phyloP scores from a whole-genome alignment of 2,797 vertebrate genomes.

The Crocidura indochinensis region DNA sequence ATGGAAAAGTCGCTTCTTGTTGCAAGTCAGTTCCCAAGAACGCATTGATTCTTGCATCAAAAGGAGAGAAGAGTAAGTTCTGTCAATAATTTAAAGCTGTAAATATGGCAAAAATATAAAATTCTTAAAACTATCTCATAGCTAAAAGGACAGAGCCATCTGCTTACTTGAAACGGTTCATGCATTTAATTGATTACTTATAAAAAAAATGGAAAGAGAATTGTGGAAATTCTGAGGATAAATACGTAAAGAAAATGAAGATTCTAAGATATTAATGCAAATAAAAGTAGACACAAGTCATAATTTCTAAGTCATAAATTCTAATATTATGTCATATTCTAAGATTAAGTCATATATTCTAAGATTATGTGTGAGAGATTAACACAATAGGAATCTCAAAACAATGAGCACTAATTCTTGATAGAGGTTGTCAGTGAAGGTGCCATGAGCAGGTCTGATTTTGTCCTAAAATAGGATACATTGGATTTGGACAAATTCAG shows the following conservation, averaged over 20 bases:
- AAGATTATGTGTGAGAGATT: background rate
- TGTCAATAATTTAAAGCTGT: conserved; percentile 68
- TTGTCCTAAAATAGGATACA: background rate
- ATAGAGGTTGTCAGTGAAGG: background rate
- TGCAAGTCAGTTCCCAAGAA: conserved; percentile 14
- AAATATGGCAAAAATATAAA: conserved; percentile 38
- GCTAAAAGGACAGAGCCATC: conserved; percentile 16
- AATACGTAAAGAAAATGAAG: background rate
- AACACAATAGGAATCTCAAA: background rate
- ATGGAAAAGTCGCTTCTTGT: conserved; percentile 57
- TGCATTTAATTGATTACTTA: conserved; percentile 54
- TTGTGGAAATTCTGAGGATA: background rate
- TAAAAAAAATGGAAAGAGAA: background rate
- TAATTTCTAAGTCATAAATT: background rate
- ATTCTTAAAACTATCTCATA: background rate
- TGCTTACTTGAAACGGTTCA: background rate
- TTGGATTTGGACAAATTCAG: background rate
- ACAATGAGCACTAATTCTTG: background rate
- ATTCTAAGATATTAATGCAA: background rate
- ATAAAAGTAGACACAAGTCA: background rate
- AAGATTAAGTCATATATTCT: background rate
- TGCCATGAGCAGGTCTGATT: background rate
- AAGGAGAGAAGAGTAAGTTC: conserved; percentile 13
- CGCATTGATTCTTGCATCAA: conserved; percentile 47
- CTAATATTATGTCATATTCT: background rate